Evolutionary conservation across 1,140 invertebrate genomes (phyloP), one percentile per base, ranked within the genome.

Genomic region (Centruroides vittatus): DNA sequence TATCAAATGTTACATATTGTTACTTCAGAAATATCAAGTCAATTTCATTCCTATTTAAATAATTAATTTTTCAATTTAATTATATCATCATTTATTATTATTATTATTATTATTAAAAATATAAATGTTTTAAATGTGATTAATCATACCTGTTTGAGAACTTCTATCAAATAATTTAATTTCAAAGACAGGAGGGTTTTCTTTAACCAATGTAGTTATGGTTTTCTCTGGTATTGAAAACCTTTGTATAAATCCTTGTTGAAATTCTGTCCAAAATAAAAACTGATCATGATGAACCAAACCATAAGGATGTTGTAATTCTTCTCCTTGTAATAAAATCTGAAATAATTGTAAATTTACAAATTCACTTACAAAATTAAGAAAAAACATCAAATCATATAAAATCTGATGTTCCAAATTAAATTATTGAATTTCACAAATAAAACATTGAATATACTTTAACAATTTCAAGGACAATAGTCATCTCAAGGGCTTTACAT

Each of bases 131-230:
- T 48, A 11, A 57, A 61, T 8, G 59, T 58, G 49, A 11, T 23
- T 35, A 49, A 57, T 58, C 70, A 69, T 70, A 80, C 78, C 80
- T 23, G 65, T 70, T 64, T 80, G 76, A 34, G 73, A 69, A 10
- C 73, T 70, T 51, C 70, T 71, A 59, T 81, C 78, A 70, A 80
- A 83, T 3, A 85, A 73, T 68, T 78, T 78, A 5, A 87, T 73
- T 68, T 84, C 80, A 73, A 78, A 82, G 41, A 84, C 68, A 58
- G 79, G 79, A 41, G 78, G 74, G 71, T 80, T 79, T 68, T 79
- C 76, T 53, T 61, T 63, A 12, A 71, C 62, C 61, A 74, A 62
- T 41, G 71, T 72, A 60, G 71, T 70, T n/a, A 75, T 64, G 48
- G 67, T 62, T 69, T 73, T 75, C 9, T 67, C 69, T 10, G 61